Evolutionary conservation across 2,888 invertebrate species (phyloP), one percentile per base, ranked within the genome.

Genomic region (Diarsia brunnea): DNA sequence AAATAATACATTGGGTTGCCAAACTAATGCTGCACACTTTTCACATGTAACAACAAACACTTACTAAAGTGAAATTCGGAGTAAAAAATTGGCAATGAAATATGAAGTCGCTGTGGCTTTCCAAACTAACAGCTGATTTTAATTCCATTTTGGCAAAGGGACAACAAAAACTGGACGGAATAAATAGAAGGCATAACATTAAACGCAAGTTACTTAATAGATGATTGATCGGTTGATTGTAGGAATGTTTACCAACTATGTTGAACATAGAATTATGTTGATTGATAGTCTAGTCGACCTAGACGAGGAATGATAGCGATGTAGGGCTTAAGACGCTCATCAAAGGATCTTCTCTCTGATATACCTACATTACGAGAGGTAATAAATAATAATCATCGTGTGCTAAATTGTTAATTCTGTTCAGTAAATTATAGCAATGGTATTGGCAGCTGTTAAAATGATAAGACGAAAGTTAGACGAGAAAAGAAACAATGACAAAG

Each of bases 31-130:
- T 16, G 60, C 11, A 1, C 24, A 27, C 14, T 58, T 74, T 65
- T 58, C 68, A 58, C 65, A 43, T 31, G n/a, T n/a, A n/a, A 69
- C 19, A 72, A 73, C 27, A 65, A 70, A 65, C 60, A 66, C 67
- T 72, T 11, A 69, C 53, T 24, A 12, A 84, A 84, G 68, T 58
- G 75, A 82, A 73, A 76, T 73, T 61, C 49, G 4, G 38, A 61
- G 71, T 53, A 82, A 74, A 76, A 76, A 76, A 76, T 85, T 84
- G 84, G 83, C 82, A 85, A 55, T 60, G 45, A 69, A 72, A 81
- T 72, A 71, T 63, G 31, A 81, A 10, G 61, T 21, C 31, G 43
- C 55, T 68, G 27, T 24, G 21, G 8, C 61, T 81, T 84, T 75
- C 53, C 47, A 68, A 81, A 66, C n/a, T 47, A 71, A 69, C 21